Evolutionary conservation across 2,113 vertebrate genomes (phyloP), one percentile per base, ranked within the genome.

Genomic region (Austrofundulus limnaeus): DNA sequence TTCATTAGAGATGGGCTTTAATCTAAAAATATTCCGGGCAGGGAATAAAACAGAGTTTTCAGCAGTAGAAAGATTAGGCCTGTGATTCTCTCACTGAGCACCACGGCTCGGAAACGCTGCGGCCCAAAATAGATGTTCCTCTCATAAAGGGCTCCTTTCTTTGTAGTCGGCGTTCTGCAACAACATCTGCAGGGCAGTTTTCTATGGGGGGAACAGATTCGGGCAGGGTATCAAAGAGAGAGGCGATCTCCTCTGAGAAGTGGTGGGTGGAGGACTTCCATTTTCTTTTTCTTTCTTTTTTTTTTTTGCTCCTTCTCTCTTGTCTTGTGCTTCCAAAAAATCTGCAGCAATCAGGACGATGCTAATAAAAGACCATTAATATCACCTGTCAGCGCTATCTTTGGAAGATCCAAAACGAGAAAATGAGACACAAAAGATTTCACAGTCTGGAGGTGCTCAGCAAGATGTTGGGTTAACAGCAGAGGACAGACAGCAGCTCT

Each of bases 141-240:
- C 90, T 92, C 91, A 93, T 92, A 91, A 93, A 93, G 91, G 87
- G 85, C 85, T 90, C 85, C 86, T 92, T 54, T 92, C 92, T 93
- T 92, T 93, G 92, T 93, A 93, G 91, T 92, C 84, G 14, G 84
- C 82, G 61, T 84, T 82, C 79, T 85, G 88, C 82, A 92, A 91
- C 81, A 92, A 93, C 92, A 93, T 92, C 92, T 93, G 92, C 87
- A 69, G 86, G 90, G 89, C 92, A 93, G 90, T 93, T 91, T 34
- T 92, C 89, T 92, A 88, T 77, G 80, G 85, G 87, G 88, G 88
- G 90, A 89, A 86, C 75, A 85, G 85, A 89, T 83, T 90, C 70
- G 87, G 92, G 92, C 91, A 92, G 72, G 69, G 86, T 90, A 91
- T 93, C 92, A 93, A 93, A 93, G 91, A 80, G 77, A 90, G 81